These are phyloP conservation scores for Glomeris maerens DNA, from an alignment of 1,140 invertebrate species.

Conservation along the genomic window DNA sequence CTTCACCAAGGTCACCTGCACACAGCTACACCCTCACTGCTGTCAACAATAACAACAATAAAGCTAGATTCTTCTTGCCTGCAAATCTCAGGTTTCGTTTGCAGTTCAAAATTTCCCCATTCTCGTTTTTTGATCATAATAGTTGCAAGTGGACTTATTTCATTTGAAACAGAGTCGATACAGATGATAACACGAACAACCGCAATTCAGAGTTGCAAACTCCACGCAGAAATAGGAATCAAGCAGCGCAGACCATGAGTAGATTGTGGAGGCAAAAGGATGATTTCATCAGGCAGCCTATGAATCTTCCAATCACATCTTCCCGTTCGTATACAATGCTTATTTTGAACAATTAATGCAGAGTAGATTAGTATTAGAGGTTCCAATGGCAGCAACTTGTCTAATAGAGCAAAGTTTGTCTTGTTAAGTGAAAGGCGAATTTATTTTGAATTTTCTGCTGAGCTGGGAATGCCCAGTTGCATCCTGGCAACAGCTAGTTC, in stretches of 20 bases:
- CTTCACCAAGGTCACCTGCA: not conserved
- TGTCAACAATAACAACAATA: not conserved
- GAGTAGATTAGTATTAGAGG: no score
- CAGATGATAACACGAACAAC: not conserved
- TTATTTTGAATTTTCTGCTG: no score
- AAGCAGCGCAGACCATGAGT: not conserved
- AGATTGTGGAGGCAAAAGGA: slow-evolving; percentile 3
- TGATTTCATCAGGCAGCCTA: no score
- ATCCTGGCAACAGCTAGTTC: no score
- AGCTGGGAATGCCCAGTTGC: no score
- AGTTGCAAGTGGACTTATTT: slow-evolving; percentile 3
- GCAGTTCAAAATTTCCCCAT: not conserved
- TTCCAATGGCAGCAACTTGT: no score
- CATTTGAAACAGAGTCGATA: not conserved
- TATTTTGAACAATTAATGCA: no score
- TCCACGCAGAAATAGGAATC: not conserved
- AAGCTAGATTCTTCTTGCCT: slow-evolving; percentile 4
- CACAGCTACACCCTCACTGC: not conserved
- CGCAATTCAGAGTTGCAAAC: no score
- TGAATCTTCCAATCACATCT: no score
- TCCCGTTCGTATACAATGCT: no score
- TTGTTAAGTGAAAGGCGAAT: no score
- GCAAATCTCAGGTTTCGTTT: not conserved
- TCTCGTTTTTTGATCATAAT: not conserved
- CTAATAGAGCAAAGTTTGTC: no score